Percentiles rank a stretch among this genome's conserved stretches.
Conservation (phyloP, 35 echinoderm and acorn worm genomes). For the Patiria miniata region DNA sequence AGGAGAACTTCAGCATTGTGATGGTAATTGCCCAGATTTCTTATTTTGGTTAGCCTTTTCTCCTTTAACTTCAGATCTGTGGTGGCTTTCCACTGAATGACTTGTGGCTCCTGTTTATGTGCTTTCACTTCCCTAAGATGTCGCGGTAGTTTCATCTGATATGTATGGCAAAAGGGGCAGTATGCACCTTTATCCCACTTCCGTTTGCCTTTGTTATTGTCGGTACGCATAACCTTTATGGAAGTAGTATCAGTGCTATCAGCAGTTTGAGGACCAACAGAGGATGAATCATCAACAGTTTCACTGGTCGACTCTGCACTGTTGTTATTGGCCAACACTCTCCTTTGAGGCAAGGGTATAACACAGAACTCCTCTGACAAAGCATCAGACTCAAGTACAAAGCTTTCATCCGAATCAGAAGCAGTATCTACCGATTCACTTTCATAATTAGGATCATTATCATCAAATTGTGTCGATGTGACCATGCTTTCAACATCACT, state of each 20-base stretch:
- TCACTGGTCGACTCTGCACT: neutral
- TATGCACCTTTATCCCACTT: constrained; percentile 60
- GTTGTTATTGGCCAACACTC: neutral
- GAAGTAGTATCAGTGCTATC: neutral
- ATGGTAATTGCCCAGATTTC: constrained; percentile 68
- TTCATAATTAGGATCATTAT: neutral
- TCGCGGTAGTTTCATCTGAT: constrained; percentile 37
- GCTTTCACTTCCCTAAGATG: constrained; percentile 47
- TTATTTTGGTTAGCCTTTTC: constrained; percentile 70
- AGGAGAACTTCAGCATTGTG: constrained; percentile 66
- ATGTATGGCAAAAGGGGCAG: constrained; percentile 61
- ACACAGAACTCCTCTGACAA: neutral
- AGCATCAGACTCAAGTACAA: neutral
- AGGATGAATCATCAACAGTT: neutral
- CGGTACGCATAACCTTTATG: neutral
- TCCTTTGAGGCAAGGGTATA: neutral
- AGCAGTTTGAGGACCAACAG: neutral
- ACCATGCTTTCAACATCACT: neutral
- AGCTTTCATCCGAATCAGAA: neutral
- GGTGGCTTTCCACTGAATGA: constrained; percentile 56
- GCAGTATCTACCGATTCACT: neutral
- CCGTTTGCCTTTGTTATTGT: constrained; percentile 21
- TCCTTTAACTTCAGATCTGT: constrained; percentile 55
- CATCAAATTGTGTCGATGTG: neutral
- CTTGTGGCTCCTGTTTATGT: constrained; percentile 58